A percentile compares a stretch with the other conserved stretches of the same genome.
phyloP scores from a whole-genome alignment of 2,888 invertebrate genomes.

The Anthophora plumipes region DNA sequence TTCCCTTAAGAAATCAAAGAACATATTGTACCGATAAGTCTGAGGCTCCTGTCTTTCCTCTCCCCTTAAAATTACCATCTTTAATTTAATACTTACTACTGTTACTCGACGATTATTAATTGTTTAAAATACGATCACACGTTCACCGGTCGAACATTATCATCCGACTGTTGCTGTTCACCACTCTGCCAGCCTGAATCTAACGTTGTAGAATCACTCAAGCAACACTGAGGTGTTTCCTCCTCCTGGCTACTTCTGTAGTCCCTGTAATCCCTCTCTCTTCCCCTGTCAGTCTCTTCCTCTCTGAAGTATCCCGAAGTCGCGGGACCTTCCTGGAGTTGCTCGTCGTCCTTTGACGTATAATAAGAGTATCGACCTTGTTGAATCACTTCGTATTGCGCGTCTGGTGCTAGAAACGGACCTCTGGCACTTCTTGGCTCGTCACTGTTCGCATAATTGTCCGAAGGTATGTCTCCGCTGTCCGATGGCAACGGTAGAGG shows the following conservation, averaged over 20 bases:
- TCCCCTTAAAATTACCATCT: background rate
- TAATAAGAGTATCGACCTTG: constrained; percentile 82
- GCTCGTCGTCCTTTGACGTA: constrained; percentile 77
- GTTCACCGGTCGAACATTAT: constrained; percentile 80
- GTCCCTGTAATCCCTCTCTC: constrained; percentile 85
- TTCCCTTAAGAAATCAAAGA: background rate
- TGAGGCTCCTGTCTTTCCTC: constrained; percentile 1
- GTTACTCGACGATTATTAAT: background rate
- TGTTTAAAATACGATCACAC: constrained; percentile 68
- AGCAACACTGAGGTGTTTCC: constrained; percentile 85
- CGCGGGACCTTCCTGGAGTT: constrained; percentile 72
- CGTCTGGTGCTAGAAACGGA: constrained; percentile 87
- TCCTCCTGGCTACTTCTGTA: constrained; percentile 81
- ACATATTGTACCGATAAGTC: constrained; percentile 34
- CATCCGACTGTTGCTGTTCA: constrained; percentile 78
- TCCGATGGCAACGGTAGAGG: constrained; percentile 79
- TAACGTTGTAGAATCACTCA: constrained; percentile 87
- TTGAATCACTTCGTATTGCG: constrained; percentile 88
- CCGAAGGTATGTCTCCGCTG: constrained; percentile 72
- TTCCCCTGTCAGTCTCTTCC: constrained; percentile 74
- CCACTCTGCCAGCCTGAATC: constrained; percentile 90
- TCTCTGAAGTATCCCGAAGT: constrained; percentile 70
- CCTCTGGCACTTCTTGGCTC: constrained; percentile 81
- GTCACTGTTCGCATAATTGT: constrained; percentile 77
- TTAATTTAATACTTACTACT: constrained; percentile 6